These are phyloP conservation scores for Drosophila willistoni DNA, from an alignment of 1,140 invertebrate species.

Conservation along the genomic window DNA sequence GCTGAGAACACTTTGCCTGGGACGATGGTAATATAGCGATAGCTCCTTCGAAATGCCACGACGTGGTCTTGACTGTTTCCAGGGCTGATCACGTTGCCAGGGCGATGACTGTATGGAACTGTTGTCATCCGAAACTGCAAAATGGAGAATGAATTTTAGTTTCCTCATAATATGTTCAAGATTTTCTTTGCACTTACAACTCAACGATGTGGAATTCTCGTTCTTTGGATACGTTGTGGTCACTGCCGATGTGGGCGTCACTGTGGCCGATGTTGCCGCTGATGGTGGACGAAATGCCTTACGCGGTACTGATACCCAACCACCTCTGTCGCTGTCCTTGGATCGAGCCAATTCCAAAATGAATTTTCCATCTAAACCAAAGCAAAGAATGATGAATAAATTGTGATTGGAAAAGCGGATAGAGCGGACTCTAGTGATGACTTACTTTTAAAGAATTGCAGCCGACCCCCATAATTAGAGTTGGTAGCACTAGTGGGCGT, in stretches of 20 bases:
- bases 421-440: not conserved
- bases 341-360: slow-evolving; percentile 93
- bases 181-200: slow-evolving; percentile 71
- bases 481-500: slow-evolving; percentile 50
- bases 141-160: not conserved
- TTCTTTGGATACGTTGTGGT: slow-evolving; percentile 84
- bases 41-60: slow-evolving; percentile 89
- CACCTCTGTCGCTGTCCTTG: slow-evolving; percentile 90
- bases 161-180: not conserved
- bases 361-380: slow-evolving; percentile 90
- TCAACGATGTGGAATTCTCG: slow-evolving; percentile 84
- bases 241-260: slow-evolving; percentile 84
- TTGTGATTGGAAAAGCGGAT: not conserved
- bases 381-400: not conserved
- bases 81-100: slow-evolving; percentile 93
- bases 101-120: slow-evolving; percentile 94
- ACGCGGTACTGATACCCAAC: slow-evolving; percentile 93
- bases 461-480: slow-evolving; percentile 81
- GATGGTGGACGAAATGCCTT: slow-evolving; percentile 93
- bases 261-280: slow-evolving; percentile 78
- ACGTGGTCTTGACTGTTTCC: slow-evolving; percentile 91
- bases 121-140: slow-evolving; percentile 92
- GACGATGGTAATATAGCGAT: slow-evolving; percentile 88
- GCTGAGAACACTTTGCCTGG: slow-evolving; percentile 84
- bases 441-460: slow-evolving; percentile 85